Conservation (phyloP, 2,797 vertebrate species). For the Oryzias sinensis region DNA sequence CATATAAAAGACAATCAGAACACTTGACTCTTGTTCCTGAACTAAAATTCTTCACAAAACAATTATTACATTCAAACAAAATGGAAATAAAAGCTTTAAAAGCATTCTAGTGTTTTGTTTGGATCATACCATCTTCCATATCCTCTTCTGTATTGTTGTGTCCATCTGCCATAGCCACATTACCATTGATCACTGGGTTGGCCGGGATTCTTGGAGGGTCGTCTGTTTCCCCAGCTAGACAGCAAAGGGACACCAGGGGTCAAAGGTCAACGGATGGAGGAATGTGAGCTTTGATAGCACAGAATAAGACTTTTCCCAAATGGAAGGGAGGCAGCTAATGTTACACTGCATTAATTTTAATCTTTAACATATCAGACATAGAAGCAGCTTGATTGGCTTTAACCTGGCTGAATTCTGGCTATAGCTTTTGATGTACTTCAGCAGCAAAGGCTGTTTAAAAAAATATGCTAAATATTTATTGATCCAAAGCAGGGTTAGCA, state of each 20-base stretch:
- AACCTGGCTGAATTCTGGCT: no score
- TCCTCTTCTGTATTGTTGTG: conserved; percentile 98
- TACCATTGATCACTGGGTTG: conserved; percentile 98
- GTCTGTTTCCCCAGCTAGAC: conserved; percentile 93
- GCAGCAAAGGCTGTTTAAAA: conserved; percentile 35
- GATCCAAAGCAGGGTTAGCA: conserved; percentile 57
- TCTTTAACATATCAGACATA: no score
- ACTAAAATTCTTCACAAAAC: no score
- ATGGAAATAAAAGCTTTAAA: no score
- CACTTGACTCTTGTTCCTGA: no score
- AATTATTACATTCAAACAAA: no score
- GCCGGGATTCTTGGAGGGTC: conserved; percentile 98
- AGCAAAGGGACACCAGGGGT: conserved; percentile 3
- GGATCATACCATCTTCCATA: conserved; percentile 94
- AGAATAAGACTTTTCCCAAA: not conserved
- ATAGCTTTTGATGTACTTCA: not conserved
- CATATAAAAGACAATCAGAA: no score
- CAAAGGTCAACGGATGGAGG: not conserved
- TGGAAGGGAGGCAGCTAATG: not conserved
- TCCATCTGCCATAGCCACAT: conserved; percentile 94
- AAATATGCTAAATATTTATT: conserved; percentile 46
- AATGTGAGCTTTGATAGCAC: not conserved
- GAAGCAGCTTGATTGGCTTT: no score
- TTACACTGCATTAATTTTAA: no score
- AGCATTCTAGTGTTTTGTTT: not conserved